Evolutionary conservation across 2,113 vertebrate genomes (phyloP).

Genomic region (Chinchilla lanigera): DNA sequence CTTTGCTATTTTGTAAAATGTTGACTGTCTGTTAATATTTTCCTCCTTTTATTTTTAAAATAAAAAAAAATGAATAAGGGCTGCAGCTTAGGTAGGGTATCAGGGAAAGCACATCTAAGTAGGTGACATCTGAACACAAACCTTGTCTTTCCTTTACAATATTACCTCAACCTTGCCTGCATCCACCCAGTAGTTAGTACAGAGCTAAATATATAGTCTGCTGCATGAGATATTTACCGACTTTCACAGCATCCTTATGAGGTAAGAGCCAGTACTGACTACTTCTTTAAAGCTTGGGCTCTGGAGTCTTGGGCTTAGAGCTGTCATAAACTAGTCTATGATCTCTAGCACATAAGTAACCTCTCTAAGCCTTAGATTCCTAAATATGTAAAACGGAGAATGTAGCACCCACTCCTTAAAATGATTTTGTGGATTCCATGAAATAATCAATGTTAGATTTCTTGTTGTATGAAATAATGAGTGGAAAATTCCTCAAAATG

Average conservation of each 20-base stretch:
- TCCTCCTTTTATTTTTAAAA: too few relatives aligned
- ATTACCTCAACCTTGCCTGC: not conserved
- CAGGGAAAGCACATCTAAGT: not conserved
- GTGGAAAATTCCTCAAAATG: constrained; percentile 15
- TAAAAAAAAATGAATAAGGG: not conserved
- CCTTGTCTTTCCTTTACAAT: constrained; percentile 7
- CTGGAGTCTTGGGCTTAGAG: not conserved
- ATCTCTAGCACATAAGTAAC: not conserved
- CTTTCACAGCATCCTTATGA: constrained; percentile 32
- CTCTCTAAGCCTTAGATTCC: not conserved
- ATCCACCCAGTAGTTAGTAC: not conserved
- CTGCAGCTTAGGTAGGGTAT: not conserved
- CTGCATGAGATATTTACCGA: not conserved
- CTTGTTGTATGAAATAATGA: constrained; percentile 47
- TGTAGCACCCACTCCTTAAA: not conserved
- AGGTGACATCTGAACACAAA: not conserved
- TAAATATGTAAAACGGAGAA: constrained; percentile 38
- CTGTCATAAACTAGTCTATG: constrained; percentile 19
- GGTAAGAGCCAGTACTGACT: constrained; percentile 1
- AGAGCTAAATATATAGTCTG: constrained; percentile 30
- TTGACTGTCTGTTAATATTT: too few relatives aligned
- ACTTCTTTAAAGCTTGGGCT: constrained; percentile 22
- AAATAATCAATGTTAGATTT: constrained; percentile 2
- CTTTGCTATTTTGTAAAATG: too few relatives aligned
- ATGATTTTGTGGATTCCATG: constrained; percentile 10